Evolutionary conservation across 2,113 vertebrate species (phyloP).

Genomic region (Uria lomvia): DNA sequence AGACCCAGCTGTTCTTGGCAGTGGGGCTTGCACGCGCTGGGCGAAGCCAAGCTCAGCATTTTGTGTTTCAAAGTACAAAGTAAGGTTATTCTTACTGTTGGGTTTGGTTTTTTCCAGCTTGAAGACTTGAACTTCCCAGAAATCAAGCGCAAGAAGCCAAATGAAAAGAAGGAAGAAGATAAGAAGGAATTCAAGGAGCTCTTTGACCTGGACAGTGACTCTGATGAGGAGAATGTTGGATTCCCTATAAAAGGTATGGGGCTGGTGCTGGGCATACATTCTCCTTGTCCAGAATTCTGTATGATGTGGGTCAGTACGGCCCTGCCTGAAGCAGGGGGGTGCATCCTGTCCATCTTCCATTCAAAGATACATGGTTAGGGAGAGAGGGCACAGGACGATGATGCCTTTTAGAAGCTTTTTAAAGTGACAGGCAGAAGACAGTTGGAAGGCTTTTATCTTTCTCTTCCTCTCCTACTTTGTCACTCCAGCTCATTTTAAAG

Average conservation of each 20-base stretch:
- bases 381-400: not conserved
- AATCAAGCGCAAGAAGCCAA: slow-evolving; percentile 84
- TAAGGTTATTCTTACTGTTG: not conserved
- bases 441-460: not conserved
- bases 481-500: not conserved
- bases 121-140: slow-evolving; percentile 93
- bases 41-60: not conserved
- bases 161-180: slow-evolving; percentile 82
- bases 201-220: slow-evolving; percentile 85
- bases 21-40: not conserved
- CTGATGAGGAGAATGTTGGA: slow-evolving; percentile 71
- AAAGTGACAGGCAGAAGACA: not conserved
- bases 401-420: not conserved
- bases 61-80: not conserved
- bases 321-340: not conserved
- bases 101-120: slow-evolving; percentile 67
- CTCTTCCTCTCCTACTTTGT: not conserved
- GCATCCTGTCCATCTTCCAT: fast-evolving
- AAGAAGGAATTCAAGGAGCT: slow-evolving; percentile 90
- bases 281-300: not conserved
- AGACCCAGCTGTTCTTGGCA: not conserved
- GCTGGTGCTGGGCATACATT: not conserved
- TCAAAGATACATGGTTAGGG: fast-evolving
- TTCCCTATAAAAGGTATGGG: slow-evolving; percentile 74
- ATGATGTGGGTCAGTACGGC: fast-evolving